A percentile compares a stretch with the other conserved stretches of the same genome.
These are phyloP conservation scores for Phataginus tetradactyla DNA, from an alignment of 2,797 vertebrate species.

Conservation along the genomic window DNA sequence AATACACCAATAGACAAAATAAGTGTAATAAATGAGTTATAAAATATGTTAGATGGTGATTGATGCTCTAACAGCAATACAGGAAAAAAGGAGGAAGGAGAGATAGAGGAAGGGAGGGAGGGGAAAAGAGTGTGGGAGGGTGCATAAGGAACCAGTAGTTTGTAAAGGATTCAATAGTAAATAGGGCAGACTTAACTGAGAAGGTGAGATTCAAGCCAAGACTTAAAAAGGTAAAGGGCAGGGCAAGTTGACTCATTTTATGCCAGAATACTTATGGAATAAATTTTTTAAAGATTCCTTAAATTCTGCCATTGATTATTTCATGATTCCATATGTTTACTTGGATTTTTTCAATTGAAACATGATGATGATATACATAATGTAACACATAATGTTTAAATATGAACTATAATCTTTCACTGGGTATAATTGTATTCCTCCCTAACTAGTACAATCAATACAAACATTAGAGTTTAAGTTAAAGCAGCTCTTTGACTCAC, in stretches of 20 bases:
- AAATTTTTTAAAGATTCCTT: not conserved
- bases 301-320: not conserved
- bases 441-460: not conserved
- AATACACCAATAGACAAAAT: not conserved
- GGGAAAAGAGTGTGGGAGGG: not conserved
- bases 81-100: not conserved
- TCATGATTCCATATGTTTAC: not conserved
- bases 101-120: not conserved
- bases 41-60: not conserved
- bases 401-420: not conserved
- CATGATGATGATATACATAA: not conserved
- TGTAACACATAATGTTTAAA: not conserved
- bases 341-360: not conserved
- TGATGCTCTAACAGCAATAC: not conserved
- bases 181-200: not conserved
- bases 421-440: not conserved
- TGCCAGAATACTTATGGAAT: not conserved
- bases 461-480: not conserved
- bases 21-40: not conserved
- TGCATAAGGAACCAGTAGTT: not conserved
- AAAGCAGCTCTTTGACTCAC: not conserved
- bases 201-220: not conserved
- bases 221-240: not conserved
- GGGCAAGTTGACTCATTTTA: not conserved
- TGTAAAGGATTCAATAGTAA: not conserved